Base-by-base conservation (phyloP, 2,888 invertebrate genomes). In the Megamerina dolium region DNA sequence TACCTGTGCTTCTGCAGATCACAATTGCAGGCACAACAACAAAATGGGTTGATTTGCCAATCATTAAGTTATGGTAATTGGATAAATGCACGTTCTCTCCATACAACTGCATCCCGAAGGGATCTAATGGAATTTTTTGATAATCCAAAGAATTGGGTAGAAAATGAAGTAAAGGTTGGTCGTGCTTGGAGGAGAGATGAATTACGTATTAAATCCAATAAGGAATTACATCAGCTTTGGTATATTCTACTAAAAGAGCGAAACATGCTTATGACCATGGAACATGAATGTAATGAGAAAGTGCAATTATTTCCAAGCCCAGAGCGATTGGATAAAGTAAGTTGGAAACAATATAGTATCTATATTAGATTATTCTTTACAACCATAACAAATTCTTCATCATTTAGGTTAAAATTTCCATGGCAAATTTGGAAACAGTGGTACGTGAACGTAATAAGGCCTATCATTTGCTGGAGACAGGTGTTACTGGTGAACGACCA, bases 261-360 rank as follows among this genome's bases (percentile, higher is more conserved):
- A 41, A 99, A 99, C 69, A 96, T 97, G 96, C 75, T 99, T 14
- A 72, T 91, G 50, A 96, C 97, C 2, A 95, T 97, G 96, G 90
- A 95, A 72, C 80, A 89, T 49, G 86, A 85, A 66, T 79, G 81
- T 70, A 81, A 83, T 37, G 71, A 78, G 30, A 74, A 82, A 61
- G 71, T 74, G 51, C 74, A 79, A 63, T 52, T 84, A 5, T 89
- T 96, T 67, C 91, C 95, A 2, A 93, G 81, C 72, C 93, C 94
- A 3, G 96, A 97, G 72, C 78, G 96, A 58, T 75, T 93, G 39
- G 93, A 94, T 61, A 96, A 95, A 78, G 88, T 79, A 41, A 27
- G 16, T 26, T 12, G 14, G 10, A 23, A 23, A 8, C 6, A 23
- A 23, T 23, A 23, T 23, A 23, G 6, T 8, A 23, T 23, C 8